phyloP scores from a whole-genome alignment of 2,888 invertebrate genomes.

The Chaetoderma sp. region DNA sequence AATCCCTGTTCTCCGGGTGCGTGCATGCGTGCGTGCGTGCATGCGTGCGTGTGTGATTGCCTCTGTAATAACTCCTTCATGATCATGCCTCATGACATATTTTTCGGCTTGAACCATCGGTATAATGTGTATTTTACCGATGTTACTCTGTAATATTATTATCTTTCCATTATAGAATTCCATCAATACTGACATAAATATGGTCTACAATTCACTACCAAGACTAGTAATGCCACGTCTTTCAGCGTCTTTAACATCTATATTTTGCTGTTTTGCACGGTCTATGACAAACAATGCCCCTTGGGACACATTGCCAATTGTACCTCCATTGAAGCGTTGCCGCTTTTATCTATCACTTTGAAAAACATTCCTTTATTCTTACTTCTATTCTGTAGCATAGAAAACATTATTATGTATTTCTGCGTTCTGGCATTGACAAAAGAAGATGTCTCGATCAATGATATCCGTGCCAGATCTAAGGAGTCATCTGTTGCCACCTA shows the following conservation, averaged over 20 bases:
- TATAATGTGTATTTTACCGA: not conserved
- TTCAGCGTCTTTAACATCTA: not conserved
- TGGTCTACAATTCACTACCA: not conserved
- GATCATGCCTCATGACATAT: not conserved
- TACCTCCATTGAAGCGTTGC: not conserved
- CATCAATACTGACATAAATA: not conserved
- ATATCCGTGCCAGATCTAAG: not conserved
- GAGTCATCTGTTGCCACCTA: not conserved
- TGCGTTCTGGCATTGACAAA: not conserved
- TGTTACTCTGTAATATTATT: not conserved
- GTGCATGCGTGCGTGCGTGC: too few relatives aligned
- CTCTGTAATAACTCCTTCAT: not conserved
- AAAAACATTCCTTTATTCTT: not conserved
- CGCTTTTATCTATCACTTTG: not conserved
- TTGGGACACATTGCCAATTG: not conserved
- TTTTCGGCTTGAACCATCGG: not conserved
- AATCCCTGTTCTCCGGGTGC: not conserved
- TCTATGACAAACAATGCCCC: not conserved
- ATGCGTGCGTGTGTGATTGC: too few relatives aligned
- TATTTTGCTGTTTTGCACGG: not conserved
- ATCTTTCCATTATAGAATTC: not conserved
- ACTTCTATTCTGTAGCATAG: not conserved
- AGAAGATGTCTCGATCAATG: not conserved
- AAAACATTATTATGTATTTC: not conserved
- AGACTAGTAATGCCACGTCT: not conserved